Evolutionary conservation across 1,140 invertebrate species (phyloP).

Genomic region (Hyposmocoma kahamanoa): DNA sequence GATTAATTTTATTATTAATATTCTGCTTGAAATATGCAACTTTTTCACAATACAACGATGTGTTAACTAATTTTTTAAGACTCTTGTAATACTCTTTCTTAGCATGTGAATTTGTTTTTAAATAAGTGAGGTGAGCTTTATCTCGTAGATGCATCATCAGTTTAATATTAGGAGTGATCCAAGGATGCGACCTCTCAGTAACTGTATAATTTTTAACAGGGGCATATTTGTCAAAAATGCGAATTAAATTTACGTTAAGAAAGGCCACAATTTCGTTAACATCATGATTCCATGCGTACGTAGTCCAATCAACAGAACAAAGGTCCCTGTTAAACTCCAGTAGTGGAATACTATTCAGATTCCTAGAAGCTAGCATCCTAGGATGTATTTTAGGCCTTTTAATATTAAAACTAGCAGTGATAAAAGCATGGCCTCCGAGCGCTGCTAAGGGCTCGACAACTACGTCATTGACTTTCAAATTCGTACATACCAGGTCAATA

Average conservation of each 20-base stretch:
- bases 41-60: too few relatives aligned
- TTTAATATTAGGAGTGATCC: neutral
- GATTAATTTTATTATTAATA: constrained; percentile 3
- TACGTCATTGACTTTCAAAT: neutral
- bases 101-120: neutral
- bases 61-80: too few relatives aligned
- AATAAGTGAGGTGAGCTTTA: neutral
- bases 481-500: neutral
- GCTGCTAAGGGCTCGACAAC: neutral
- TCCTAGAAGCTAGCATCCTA: neutral
- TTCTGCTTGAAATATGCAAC: neutral
- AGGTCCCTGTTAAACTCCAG: neutral
- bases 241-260: neutral
- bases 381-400: neutral
- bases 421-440: neutral
- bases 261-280: neutral
- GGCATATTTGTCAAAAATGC: neutral
- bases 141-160: neutral
- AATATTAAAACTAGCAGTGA: neutral
- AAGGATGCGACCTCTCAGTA: neutral
- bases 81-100: neutral
- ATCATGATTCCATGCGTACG: neutral
- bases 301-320: too few relatives aligned
- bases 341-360: neutral
- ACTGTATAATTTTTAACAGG: neutral